Base-by-base conservation (phyloP, 2,888 invertebrate genomes). In the Ischnura elegans region DNA sequence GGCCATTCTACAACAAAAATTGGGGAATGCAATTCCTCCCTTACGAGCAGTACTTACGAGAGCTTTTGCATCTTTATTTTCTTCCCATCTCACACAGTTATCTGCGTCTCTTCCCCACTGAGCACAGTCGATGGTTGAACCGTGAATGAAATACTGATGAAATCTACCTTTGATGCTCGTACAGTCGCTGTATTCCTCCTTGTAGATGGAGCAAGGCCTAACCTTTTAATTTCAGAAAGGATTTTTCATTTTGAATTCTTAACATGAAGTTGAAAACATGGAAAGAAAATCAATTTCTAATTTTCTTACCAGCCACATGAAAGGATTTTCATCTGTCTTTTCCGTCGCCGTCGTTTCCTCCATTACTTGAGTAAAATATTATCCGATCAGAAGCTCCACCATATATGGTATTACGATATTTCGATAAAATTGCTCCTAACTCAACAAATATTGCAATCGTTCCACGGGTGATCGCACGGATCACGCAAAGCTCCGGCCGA, bases 111-210 rank as follows among this genome's bases (percentile, higher is more conserved):
- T 96, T 95, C 98, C 97, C 98, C 98, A 99, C 95, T 97, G 97
- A 4, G 96, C 96, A 95, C 99, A 99, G 95, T 99, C 98, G 13
- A 97, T 93, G 0, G 96, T 95, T 95, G 98, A 96, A 0, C 99
- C 99, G 96, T 96, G 96, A 94, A 98, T 97, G 95, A 98, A 99
- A 95, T 98, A 98, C 96, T 99, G 99, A 95, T 99, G 97, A 95
- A 99, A 98, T 94, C 98, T 96, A 0, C 97, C 98, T 96, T 96
- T 97, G 42, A 98, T 96, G 95, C 98, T 97, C 93, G 96, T 97
- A 95, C 99, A 99, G 94, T 98, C 98, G 43, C 96, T 96, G 95
- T 98, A 98, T 96, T 99, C 98, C 93, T 97, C 98, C 95, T 97
- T 97, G 95, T 99, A 99, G n/a, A 97, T 95, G n/a, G 97, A 96